These are phyloP conservation scores for Dicyrtoma fusca DNA, from an alignment of 2,888 invertebrate genomes.

Conservation along the genomic window DNA sequence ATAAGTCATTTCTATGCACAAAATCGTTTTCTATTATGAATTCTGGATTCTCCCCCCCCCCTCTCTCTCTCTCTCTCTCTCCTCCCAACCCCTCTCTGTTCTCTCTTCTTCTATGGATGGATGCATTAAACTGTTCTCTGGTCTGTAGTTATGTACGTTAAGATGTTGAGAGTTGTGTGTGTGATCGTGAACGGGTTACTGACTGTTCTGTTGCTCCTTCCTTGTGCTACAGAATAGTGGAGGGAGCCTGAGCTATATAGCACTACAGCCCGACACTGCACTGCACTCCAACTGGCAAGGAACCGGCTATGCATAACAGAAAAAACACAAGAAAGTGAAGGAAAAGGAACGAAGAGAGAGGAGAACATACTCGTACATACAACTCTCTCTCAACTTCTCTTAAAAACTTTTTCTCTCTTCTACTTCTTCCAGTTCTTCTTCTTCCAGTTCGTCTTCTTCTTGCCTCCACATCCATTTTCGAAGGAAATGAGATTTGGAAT, in stretches of 20 bases:
- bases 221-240: neutral
- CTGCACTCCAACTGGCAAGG: too few species aligned
- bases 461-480: constrained; percentile 52
- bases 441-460: constrained; percentile 31
- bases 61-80: constrained; percentile 33
- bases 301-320: too few species aligned
- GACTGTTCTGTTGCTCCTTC: neutral
- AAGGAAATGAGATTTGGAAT: constrained; percentile 56
- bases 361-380: constrained; percentile 13
- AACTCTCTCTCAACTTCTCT: constrained; percentile 29
- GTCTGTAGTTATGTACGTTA: neutral
- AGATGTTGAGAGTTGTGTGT: too few species aligned
- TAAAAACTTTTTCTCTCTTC: constrained; percentile 41
- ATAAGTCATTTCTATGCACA: constrained; percentile 57
- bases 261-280: too few species aligned
- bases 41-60: constrained; percentile 48
- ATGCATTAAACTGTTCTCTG: constrained; percentile 10
- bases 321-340: neutral
- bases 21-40: constrained; percentile 56
- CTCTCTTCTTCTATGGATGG: neutral
- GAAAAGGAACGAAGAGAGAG: constrained; percentile 1
- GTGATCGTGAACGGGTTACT: constrained; percentile 11
- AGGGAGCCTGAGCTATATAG: neutral
- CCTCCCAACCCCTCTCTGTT: constrained; percentile 8
- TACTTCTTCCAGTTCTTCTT: constrained; percentile 2